phyloP scores from a whole-genome alignment of 1,140 invertebrate genomes.

The Apocrypta bakeri region DNA sequence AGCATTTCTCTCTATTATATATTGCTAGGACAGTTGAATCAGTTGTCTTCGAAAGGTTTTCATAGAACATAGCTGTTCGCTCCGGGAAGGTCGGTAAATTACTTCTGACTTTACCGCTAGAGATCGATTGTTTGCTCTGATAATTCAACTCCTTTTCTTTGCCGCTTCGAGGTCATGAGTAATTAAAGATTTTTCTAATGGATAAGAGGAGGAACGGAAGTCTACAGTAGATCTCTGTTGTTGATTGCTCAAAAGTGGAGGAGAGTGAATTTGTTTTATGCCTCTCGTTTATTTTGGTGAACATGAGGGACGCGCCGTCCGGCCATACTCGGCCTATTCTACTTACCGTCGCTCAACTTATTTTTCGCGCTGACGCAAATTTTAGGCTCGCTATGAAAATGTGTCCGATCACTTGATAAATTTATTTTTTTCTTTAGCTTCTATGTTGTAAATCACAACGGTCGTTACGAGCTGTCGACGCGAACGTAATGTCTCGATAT shows the following conservation, averaged over 20 bases:
- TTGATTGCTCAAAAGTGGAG: neutral
- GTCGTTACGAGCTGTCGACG: no score
- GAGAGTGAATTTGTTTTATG: neutral
- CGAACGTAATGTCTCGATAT: no score
- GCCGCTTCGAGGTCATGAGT: neutral
- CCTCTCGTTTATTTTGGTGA: neutral
- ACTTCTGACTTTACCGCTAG: neutral
- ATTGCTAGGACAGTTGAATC: neutral
- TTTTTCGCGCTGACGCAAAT: no score
- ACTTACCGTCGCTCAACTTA: neutral
- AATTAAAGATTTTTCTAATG: neutral
- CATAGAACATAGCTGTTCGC: neutral
- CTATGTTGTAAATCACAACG: no score
- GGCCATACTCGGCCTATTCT: neutral
- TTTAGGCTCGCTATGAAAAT: no score
- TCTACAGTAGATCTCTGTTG: neutral
- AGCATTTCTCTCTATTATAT: neutral
- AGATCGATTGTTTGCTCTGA: neutral
- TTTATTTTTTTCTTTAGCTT: no score
- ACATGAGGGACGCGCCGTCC: neutral
- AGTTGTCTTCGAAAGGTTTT: neutral
- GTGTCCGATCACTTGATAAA: no score
- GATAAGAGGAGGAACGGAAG: neutral
- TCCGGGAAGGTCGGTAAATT: neutral
- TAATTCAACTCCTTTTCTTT: neutral